Conservation (phyloP, 1,140 invertebrate genomes). For the Heliconius hermathena region DNA sequence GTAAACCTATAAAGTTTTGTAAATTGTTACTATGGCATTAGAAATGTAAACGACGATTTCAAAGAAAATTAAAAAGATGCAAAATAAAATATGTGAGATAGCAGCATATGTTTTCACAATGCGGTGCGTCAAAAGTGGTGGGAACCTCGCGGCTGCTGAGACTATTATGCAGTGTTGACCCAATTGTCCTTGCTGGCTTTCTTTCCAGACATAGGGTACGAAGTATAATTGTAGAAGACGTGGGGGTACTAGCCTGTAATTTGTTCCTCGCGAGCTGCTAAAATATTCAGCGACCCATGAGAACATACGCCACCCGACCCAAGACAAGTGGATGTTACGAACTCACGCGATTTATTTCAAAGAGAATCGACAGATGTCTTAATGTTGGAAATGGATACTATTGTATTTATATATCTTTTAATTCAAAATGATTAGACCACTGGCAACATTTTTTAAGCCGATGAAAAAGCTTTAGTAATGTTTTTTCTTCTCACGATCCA, state of each 20-base stretch:
- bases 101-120: conserved; percentile 42
- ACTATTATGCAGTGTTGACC: conserved; percentile 61
- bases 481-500: background rate
- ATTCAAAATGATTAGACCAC: background rate
- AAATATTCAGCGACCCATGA: conserved; percentile 70
- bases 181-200: conserved; percentile 54
- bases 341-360: conserved; percentile 29
- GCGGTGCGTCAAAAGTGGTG: conserved; percentile 47
- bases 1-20: background rate
- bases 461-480: background rate
- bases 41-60: background rate
- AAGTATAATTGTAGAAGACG: conserved; percentile 57
- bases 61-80: conserved; percentile 1
- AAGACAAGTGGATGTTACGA: conserved; percentile 32
- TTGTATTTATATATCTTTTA: background rate
- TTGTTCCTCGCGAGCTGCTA: conserved; percentile 55
- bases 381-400: conserved; percentile 5
- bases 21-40: background rate
- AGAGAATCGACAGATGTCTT: conserved; percentile 35
- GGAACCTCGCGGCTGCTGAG: conserved; percentile 48
- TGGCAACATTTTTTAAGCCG: background rate
- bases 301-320: conserved; percentile 50
- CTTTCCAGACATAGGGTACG: conserved; percentile 46
- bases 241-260: conserved; percentile 60
- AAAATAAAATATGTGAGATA: conserved; percentile 45